Conservation (phyloP, 2,113 vertebrate genomes). For the Xiphias gladius region DNA sequence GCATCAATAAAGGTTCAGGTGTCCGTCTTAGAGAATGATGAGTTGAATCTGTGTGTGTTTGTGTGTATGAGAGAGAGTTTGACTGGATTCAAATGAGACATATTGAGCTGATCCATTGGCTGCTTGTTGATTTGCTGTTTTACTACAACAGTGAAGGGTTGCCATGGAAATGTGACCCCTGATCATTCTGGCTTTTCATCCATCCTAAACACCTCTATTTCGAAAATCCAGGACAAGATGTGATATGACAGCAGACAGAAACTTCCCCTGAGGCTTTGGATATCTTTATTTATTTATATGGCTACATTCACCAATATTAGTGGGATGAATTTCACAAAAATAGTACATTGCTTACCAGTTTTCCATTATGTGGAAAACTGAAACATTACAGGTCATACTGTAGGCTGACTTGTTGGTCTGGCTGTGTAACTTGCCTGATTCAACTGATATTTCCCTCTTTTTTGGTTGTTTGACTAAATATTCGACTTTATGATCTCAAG, state of each 20-base stretch:
- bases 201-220: slow-evolving; percentile 15
- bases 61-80: neutral
- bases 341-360: neutral
- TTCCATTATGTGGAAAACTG: neutral
- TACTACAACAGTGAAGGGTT: slow-evolving; percentile 36
- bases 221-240: slow-evolving; percentile 5
- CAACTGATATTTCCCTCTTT: neutral
- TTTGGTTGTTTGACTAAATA: neutral
- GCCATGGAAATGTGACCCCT: slow-evolving; percentile 54
- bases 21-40: slow-evolving; percentile 4
- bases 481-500: neutral
- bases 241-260: slow-evolving; percentile 15
- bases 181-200: slow-evolving; percentile 39
- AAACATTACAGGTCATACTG: neutral
- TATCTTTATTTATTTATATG: neutral
- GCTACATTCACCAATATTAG: neutral
- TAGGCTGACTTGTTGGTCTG: neutral
- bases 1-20: slow-evolving; percentile 37
- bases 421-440: neutral
- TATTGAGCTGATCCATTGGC: slow-evolving; percentile 30
- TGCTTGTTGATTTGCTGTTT: slow-evolving; percentile 39
- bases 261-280: neutral
- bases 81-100: neutral
- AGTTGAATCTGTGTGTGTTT: slow-evolving; percentile 9
- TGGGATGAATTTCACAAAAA: neutral